Evolutionary conservation across 2,888 invertebrate species (phyloP).

Genomic region (Boloria euphrosyne): DNA sequence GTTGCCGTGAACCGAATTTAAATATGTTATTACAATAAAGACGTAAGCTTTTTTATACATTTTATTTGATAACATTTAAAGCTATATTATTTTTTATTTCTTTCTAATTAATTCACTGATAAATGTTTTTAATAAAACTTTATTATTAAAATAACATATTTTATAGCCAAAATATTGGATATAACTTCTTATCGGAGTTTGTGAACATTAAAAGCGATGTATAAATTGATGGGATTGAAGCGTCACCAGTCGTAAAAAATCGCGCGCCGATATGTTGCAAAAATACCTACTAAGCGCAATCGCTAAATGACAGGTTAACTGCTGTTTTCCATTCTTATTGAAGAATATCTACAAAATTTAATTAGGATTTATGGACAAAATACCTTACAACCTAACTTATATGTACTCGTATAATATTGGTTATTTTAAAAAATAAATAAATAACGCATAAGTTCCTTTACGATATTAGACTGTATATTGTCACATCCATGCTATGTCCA

Average conservation of each 20-base stretch:
- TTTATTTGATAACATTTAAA: too few species aligned
- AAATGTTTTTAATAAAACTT: too few species aligned
- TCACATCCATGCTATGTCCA: constrained; percentile 56
- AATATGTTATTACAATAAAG: not conserved
- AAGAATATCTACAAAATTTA: not conserved
- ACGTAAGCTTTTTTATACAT: too few species aligned
- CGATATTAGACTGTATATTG: constrained; percentile 9
- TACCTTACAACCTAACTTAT: too few species aligned
- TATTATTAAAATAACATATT: too few species aligned
- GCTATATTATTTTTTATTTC: too few species aligned
- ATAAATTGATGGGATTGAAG: not conserved
- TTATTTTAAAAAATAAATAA: too few species aligned
- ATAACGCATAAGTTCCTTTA: too few species aligned
- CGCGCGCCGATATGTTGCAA: constrained; percentile 8
- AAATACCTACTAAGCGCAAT: constrained; percentile 13
- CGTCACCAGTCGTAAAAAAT: constrained; percentile 1
- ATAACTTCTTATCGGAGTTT: not conserved
- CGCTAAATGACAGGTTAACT: not conserved
- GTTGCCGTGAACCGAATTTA: constrained; percentile 16
- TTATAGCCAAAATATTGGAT: not conserved
- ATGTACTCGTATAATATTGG: too few species aligned
- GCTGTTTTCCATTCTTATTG: not conserved
- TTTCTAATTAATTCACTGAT: too few species aligned
- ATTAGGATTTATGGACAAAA: too few species aligned
- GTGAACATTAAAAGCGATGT: not conserved